These are phyloP conservation scores for Pachycephus smyrnensis DNA, from an alignment of 2,888 invertebrate species.

Conservation along the genomic window DNA sequence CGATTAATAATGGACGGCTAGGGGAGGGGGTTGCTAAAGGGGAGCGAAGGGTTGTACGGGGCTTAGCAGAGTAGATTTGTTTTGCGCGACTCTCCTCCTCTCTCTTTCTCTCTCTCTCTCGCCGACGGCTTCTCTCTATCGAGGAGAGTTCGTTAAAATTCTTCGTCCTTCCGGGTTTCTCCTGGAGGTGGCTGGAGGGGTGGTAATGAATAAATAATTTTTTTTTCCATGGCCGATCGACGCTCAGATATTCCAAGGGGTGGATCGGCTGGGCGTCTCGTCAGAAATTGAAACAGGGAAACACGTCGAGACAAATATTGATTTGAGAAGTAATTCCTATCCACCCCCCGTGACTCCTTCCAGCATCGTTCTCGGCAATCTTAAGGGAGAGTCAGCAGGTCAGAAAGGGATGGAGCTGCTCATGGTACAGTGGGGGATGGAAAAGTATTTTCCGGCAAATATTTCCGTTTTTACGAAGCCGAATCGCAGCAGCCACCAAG, in stretches of 20 bases:
- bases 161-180: conserved; percentile 11
- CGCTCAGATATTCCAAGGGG: conserved; percentile 9
- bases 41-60: neutral
- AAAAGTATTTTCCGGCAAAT: conserved; percentile 62
- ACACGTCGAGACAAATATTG: conserved; percentile 20
- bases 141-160: conserved; percentile 23
- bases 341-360: neutral
- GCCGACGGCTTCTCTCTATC: conserved; percentile 25
- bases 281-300: conserved; percentile 11
- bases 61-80: no score
- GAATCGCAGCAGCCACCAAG: conserved; percentile 20
- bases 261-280: neutral
- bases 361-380: neutral
- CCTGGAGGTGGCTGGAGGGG: neutral
- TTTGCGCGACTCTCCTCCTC: conserved; percentile 14
- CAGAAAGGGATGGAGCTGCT: neutral
- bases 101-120: neutral
- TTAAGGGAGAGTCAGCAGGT: neutral
- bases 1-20: conserved; percentile 54
- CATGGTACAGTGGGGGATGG: conserved; percentile 17
- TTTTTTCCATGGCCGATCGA: conserved; percentile 6
- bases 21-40: conserved; percentile 22
- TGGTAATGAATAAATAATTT: conserved; percentile 22
- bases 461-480: conserved; percentile 58
- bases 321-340: conserved; percentile 17